Evolutionary conservation across 2,888 invertebrate species (phyloP).

Genomic region (Neelides folsomi): DNA sequence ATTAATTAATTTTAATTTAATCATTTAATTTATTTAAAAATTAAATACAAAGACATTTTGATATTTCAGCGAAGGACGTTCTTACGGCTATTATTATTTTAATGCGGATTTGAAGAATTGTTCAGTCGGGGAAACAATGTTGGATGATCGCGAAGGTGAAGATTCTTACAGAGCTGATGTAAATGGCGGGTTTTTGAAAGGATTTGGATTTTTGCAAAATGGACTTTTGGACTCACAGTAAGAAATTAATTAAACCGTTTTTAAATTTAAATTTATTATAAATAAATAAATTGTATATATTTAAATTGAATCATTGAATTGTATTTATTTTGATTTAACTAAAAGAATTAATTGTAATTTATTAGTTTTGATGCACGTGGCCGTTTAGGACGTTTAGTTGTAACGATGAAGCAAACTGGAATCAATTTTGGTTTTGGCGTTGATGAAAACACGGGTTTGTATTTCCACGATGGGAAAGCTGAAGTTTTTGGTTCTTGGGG

Average conservation of each 20-base stretch:
- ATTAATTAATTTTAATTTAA: too few species aligned
- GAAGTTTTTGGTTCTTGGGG: too few species aligned
- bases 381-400: slow-evolving; percentile 10
- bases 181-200: slow-evolving; percentile 15
- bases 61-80: slow-evolving; percentile 7
- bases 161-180: slow-evolving; percentile 8
- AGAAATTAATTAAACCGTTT: not conserved
- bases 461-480: not conserved
- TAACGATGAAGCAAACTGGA: slow-evolving; percentile 8
- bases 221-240: slow-evolving; percentile 16
- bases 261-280: too few species aligned
- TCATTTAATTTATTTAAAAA: too few species aligned
- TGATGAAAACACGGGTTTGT: slow-evolving; percentile 15
- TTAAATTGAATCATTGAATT: too few species aligned
- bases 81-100: slow-evolving; percentile 17
- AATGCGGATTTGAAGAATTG: slow-evolving; percentile 15
- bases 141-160: slow-evolving; percentile 14
- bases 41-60: too few species aligned
- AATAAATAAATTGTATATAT: too few species aligned
- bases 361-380: slow-evolving; percentile 19
- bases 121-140: slow-evolving; percentile 10
- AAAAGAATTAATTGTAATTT: not conserved
- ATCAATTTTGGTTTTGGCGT: slow-evolving; percentile 11
- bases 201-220: slow-evolving; percentile 14
- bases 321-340: too few species aligned